These are phyloP conservation scores for Sakesphorus luctuosus DNA, from an alignment of 2,113 vertebrate species.

Conservation along the genomic window DNA sequence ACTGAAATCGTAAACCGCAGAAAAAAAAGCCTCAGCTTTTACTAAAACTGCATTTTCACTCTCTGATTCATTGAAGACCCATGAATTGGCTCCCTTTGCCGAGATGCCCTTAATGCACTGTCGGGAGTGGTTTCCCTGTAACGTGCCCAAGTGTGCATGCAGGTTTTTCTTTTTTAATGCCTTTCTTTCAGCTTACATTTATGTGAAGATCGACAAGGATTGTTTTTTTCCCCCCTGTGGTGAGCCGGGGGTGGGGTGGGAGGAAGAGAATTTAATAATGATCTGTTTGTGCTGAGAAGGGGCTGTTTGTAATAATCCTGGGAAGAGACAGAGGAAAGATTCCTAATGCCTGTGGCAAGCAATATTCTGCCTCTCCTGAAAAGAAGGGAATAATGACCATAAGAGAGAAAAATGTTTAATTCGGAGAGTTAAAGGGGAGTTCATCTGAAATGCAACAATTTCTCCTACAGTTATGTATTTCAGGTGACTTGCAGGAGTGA, in stretches of 20 bases:
- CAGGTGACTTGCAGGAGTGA: background rate
- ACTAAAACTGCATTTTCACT: background rate
- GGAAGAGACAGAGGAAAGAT: background rate
- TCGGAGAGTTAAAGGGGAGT: background rate
- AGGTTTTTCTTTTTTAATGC: background rate
- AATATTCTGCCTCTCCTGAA: background rate
- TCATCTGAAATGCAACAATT: background rate
- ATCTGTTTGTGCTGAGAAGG: conserved; percentile 17
- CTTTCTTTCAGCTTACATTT: background rate
- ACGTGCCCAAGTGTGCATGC: rapidly evolving
- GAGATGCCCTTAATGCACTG: background rate
- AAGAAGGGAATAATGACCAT: background rate
- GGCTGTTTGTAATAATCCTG: background rate
- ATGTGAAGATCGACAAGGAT: background rate
- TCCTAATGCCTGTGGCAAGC: background rate
- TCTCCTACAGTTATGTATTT: background rate
- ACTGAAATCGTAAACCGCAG: background rate
- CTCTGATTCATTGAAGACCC: background rate
- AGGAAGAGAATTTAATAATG: conserved; percentile 34
- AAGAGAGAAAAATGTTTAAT: background rate
- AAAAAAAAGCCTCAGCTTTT: background rate
- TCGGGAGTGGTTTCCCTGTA: background rate
- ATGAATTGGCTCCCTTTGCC: background rate
- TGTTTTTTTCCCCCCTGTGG: background rate
- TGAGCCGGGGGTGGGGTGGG: background rate